phyloP scores from a whole-genome alignment of 1,140 invertebrate species.

The fruit fly (Drosophila melanogaster) region DNA sequence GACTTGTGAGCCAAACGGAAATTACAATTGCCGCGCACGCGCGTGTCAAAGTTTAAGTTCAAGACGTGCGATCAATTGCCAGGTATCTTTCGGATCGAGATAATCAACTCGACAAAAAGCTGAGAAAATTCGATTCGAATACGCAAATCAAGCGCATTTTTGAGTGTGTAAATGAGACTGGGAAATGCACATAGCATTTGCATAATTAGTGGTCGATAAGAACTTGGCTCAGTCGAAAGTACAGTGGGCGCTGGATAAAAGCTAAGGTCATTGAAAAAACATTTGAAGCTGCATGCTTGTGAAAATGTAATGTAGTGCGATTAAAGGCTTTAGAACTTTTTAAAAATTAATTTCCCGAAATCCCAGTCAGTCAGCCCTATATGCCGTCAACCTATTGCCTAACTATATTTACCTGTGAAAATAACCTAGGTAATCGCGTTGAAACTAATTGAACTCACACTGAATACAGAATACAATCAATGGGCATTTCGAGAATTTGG shows the following conservation, averaged over 20 bases:
- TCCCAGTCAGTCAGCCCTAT: constrained; percentile 5
- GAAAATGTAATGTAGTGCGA: not conserved
- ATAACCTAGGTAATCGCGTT: constrained; percentile 38
- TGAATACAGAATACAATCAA: constrained; percentile 63
- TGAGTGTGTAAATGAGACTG: constrained; percentile 27
- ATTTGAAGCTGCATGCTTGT: not conserved
- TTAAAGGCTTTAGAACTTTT: not conserved
- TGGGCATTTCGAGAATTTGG: constrained; percentile 10
- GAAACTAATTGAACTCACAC: constrained; percentile 55
- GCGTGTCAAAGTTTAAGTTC: constrained; percentile 53
- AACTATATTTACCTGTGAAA: constrained; percentile 53
- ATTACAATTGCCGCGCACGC: constrained; percentile 54
- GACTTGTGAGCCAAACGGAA: constrained; percentile 16
- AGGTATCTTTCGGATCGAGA: constrained; percentile 45
- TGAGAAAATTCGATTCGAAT: constrained; percentile 8
- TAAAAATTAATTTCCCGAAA: not conserved
- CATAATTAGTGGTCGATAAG: constrained; percentile 55
- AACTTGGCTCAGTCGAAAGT: constrained; percentile 6
- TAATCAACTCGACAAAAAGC: constrained; percentile 16
- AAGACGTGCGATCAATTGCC: constrained; percentile 35
- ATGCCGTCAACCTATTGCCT: constrained; percentile 18
- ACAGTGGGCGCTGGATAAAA: constrained; percentile 24
- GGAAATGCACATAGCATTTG: constrained; percentile 61
- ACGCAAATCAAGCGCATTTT: constrained; percentile 34
- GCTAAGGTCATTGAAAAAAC: not conserved